Conservation (phyloP, 2,113 vertebrate species). For the Uropsilus gracilis region DNA sequence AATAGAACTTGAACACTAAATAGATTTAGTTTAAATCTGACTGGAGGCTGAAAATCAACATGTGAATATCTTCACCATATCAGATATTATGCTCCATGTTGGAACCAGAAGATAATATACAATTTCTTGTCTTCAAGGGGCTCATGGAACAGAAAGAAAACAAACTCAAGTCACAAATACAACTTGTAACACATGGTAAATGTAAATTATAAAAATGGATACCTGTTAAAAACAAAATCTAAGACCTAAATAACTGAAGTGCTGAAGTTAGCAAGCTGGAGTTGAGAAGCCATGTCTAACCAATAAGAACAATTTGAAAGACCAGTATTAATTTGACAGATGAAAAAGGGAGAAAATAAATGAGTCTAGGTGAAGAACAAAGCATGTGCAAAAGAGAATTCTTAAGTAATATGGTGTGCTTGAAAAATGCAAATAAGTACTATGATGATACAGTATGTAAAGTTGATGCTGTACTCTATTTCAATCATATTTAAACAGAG, state of each 20-base stretch:
- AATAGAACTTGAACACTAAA: background rate
- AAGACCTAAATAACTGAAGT: background rate
- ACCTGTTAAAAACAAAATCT: constrained; percentile 11
- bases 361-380: background rate
- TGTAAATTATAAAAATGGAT: constrained; percentile 9
- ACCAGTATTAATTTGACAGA: background rate
- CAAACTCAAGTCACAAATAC: background rate
- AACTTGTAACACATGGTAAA: background rate
- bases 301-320: constrained; percentile 11
- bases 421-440: constrained; percentile 25
- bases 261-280: background rate
- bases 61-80: constrained; percentile 12
- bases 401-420: background rate
- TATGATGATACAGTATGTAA: background rate
- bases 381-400: background rate
- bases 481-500: background rate
- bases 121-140: background rate
- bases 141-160: constrained; percentile 39
- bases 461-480: no score
- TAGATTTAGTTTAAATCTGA: constrained; percentile 40
- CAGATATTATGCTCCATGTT: background rate
- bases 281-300: background rate
- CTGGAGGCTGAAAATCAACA: constrained; percentile 38
- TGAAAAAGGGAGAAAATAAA: background rate
- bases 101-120: background rate